These are phyloP conservation scores for Neoscelio sp. DNA, from an alignment of 2,888 invertebrate species.

Conservation along the genomic window DNA sequence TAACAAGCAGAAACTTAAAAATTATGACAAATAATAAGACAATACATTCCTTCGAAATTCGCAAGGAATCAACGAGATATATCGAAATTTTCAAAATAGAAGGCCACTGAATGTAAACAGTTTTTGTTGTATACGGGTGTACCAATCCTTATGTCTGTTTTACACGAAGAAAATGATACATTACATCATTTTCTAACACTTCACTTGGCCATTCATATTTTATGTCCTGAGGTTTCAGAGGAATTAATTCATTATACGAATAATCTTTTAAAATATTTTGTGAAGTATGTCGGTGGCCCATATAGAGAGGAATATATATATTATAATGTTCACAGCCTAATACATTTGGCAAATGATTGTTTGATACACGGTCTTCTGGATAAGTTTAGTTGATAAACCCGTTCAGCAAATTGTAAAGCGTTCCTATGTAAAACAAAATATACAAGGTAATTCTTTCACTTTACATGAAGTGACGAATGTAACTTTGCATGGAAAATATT, in stretches of 20 bases:
- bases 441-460: not conserved
- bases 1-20: slow-evolving; percentile 2
- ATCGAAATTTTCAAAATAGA: not conserved
- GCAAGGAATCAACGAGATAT: slow-evolving; percentile 2
- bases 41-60: slow-evolving; percentile 10
- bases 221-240: not conserved
- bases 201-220: slow-evolving; percentile 55
- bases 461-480: not conserved
- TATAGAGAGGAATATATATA: slow-evolving; percentile 5
- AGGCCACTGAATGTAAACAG: slow-evolving; percentile 8
- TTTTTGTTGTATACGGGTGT: slow-evolving; percentile 72
- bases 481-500: not conserved
- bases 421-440: not conserved
- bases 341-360: slow-evolving; percentile 12
- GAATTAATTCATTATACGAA: not conserved
- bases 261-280: not conserved
- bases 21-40: not conserved
- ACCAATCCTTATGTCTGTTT: slow-evolving; percentile 63
- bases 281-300: not conserved
- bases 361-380: not conserved
- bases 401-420: not conserved
- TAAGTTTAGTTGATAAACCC: not conserved
- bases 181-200: slow-evolving; percentile 67
- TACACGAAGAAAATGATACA: slow-evolving; percentile 27
- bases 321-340: slow-evolving; percentile 12